A percentile compares a stretch with the other conserved stretches of the same genome.
Evolutionary conservation across 2,113 vertebrate genomes (phyloP).

Genomic region (Semnornis frantzii): DNA sequence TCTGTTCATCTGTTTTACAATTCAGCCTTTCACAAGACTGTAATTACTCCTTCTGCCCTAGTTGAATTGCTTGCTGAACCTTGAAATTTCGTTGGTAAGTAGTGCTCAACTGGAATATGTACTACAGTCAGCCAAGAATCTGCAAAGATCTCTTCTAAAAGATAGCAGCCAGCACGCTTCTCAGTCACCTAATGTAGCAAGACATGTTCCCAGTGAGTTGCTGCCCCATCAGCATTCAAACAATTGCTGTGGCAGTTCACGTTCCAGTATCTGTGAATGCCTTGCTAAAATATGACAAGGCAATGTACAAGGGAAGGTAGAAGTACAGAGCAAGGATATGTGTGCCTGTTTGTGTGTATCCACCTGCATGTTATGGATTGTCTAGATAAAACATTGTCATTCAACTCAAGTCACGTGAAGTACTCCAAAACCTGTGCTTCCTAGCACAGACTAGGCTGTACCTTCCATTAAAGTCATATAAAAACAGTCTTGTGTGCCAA

Average conservation of each 20-base stretch:
- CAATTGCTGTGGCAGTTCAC: not conserved
- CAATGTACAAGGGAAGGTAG: not conserved
- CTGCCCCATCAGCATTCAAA: not conserved
- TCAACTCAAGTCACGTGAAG: not conserved
- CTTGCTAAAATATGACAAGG: not conserved
- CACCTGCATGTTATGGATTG: not conserved
- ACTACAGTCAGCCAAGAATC: not conserved
- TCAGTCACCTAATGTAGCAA: not conserved
- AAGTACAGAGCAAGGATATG: not conserved
- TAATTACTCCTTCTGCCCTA: not conserved
- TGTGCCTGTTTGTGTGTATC: not conserved
- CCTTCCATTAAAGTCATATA: not conserved
- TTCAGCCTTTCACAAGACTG: not conserved
- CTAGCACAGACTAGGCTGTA: not conserved
- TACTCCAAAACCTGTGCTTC: not conserved
- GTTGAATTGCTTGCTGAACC: slow-evolving; percentile 17
- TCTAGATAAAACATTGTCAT: not conserved
- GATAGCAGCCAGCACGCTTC: not conserved
- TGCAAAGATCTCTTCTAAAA: not conserved
- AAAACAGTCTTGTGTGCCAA: not conserved
- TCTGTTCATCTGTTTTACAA: not conserved
- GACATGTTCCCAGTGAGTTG: not conserved
- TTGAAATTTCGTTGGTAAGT: slow-evolving; percentile 23
- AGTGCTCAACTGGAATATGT: not conserved
- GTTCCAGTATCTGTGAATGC: not conserved